Evolutionary conservation across 2,888 invertebrate species (phyloP).

Genomic region (Omphaloscelis lunosa): DNA sequence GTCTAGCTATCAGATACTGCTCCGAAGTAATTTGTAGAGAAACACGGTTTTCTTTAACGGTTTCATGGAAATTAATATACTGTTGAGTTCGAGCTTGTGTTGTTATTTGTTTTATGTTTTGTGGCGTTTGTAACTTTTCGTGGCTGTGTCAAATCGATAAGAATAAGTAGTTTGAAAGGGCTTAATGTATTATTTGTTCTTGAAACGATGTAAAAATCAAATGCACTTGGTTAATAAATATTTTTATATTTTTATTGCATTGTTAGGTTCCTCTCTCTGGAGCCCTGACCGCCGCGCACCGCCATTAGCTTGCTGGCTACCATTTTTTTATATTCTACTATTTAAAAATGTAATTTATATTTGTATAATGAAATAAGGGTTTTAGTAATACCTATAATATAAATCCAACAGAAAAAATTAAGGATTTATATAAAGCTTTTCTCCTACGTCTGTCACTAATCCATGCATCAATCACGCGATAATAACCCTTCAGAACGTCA

Average conservation of each 20-base stretch:
- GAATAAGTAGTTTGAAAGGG: background rate
- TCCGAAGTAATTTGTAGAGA: conserved; percentile 75
- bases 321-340: too few species aligned
- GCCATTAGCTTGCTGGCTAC: too few species aligned
- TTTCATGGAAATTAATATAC: conserved; percentile 75
- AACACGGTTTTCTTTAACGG: conserved; percentile 74
- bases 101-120: conserved; percentile 34
- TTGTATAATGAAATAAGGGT: background rate
- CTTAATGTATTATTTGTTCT: background rate
- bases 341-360: too few species aligned
- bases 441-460: background rate
- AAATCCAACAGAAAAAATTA: background rate
- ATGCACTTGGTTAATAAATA: too few species aligned
- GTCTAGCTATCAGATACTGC: conserved; percentile 74
- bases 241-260: too few species aligned
- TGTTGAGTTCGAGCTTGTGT: conserved; percentile 56
- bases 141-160: background rate
- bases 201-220: background rate
- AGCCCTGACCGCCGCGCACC: too few species aligned
- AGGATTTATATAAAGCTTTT: background rate
- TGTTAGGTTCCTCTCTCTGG: too few species aligned
- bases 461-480: conserved; percentile 20
- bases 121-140: conserved; percentile 14
- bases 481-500: conserved; percentile 41
- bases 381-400: background rate